These are phyloP conservation scores for Holothuria glaberrima DNA, from an alignment of 35 echinoderm and acorn worm species.

Conservation along the genomic window DNA sequence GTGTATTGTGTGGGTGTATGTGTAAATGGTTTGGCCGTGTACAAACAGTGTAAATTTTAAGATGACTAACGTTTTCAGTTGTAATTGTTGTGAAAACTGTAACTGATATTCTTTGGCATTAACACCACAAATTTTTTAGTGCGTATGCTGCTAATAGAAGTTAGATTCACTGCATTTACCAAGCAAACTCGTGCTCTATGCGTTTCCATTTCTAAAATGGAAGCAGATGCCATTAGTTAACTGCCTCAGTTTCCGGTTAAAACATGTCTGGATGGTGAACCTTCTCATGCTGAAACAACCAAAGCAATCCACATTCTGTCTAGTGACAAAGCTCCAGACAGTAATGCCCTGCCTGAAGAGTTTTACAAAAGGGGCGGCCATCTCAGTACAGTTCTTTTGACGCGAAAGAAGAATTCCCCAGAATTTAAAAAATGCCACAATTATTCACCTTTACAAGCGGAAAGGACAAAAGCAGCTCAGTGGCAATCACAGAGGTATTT, in stretches of 20 bases:
- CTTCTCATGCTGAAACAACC: slow-evolving; percentile 58
- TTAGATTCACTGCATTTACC: too few species aligned
- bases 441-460: slow-evolving; percentile 64
- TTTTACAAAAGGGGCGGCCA: slow-evolving; percentile 59
- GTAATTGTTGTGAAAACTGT: too few species aligned
- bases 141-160: too few species aligned
- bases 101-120: too few species aligned
- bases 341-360: slow-evolving; percentile 53
- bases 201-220: too few species aligned
- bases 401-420: too few species aligned
- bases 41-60: too few species aligned
- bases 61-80: too few species aligned
- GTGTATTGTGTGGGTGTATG: slow-evolving; percentile 34
- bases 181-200: too few species aligned
- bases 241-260: slow-evolving; percentile 11
- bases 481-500: slow-evolving; percentile 61
- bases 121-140: too few species aligned
- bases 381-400: slow-evolving; percentile 3
- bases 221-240: too few species aligned
- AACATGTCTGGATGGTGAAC: slow-evolving; percentile 60
- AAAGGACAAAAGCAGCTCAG: slow-evolving; percentile 13
- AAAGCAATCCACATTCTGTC: slow-evolving; percentile 41
- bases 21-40: too few species aligned
- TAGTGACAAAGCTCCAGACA: neutral
- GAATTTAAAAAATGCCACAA: slow-evolving; percentile 59